Percentiles rank a stretch among this genome's conserved stretches.
These are phyloP conservation scores for Hydropotes inermis DNA, from an alignment of 2,113 vertebrate genomes.

Conservation along the genomic window DNA sequence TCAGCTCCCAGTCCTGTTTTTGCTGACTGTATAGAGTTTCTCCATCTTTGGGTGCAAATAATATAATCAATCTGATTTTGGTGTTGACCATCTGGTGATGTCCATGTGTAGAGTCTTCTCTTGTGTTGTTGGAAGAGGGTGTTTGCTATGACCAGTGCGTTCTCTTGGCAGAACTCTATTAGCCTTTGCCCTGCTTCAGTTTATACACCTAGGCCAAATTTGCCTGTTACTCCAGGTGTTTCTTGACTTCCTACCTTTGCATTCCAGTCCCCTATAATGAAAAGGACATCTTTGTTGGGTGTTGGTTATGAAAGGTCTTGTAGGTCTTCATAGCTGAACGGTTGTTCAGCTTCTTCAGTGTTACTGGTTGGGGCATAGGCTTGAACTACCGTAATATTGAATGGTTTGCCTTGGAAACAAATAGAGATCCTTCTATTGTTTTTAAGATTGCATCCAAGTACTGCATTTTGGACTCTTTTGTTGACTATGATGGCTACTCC, in stretches of 20 bases:
- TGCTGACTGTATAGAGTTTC: background rate
- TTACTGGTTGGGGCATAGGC: background rate
- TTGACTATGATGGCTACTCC: background rate
- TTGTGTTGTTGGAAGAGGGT: background rate
- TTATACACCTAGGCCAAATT: background rate
- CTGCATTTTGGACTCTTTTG: background rate
- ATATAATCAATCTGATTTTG: background rate
- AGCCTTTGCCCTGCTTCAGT: background rate
- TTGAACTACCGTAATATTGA: background rate
- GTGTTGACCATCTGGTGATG: background rate
- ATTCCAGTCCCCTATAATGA: background rate
- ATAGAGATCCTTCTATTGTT: background rate
- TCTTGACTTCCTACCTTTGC: background rate
- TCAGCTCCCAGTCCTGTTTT: background rate
- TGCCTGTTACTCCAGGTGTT: background rate
- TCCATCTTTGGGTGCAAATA: background rate
- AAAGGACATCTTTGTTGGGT: background rate
- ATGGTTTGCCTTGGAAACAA: background rate
- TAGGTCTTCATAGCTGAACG: background rate
- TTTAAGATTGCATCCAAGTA: background rate
- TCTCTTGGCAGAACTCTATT: background rate
- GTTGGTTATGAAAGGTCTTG: background rate
- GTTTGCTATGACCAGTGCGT: background rate
- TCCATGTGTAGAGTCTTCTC: background rate
- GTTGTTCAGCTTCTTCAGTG: background rate